Base-by-base conservation (phyloP, 2,888 invertebrate species). In the Drosophila peninsularis region DNA sequence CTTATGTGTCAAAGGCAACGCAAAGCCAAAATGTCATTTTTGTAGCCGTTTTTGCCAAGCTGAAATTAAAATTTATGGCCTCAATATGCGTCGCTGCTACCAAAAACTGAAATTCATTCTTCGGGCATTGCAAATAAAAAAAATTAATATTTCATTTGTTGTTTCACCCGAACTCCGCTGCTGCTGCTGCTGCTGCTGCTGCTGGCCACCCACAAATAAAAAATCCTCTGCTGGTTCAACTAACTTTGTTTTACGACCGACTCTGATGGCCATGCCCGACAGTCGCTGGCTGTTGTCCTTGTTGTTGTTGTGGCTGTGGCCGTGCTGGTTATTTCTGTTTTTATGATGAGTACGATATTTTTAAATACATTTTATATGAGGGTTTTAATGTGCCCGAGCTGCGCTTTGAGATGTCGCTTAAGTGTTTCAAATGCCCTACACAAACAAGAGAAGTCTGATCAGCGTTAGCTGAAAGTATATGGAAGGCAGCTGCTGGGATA, bases 81-180 rank as follows among this genome's bases (percentile, higher is more conserved):
- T 44, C 47, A 63, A 72, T 61, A 50, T 60, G 55, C 54, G 62
- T 32, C 34, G 17, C 39, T 52, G 64, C 27, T 24, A 37, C 27
- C 50, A 53, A 60, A 58, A 72, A 39, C 64, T 47, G 62, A 69
- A 66, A 63, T 49, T 74, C 66, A 62, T 82, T 82, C 81, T 79
- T 84, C 69, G 81, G 70, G 66, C 73, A 57, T 65, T 57, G 62
- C 75, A 71, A 78, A 76, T 73, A 45, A 76, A 81, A 81, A 78
- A 80, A 80, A 78, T 85, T 85, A 82, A 85, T 85, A 85, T 82
- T 82, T 80, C 62, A 85, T 77, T 70, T 68, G 65, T 64, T n/a
- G n/a, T 69, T 75, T 71, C 7, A 10, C 21, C 32, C 39, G 27
- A 53, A 37, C 24, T 13, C 11, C 52, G 17, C 6, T n/a, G 17